phyloP scores from a whole-genome alignment of 2,113 vertebrate genomes.

The Nasalis larvatus region DNA sequence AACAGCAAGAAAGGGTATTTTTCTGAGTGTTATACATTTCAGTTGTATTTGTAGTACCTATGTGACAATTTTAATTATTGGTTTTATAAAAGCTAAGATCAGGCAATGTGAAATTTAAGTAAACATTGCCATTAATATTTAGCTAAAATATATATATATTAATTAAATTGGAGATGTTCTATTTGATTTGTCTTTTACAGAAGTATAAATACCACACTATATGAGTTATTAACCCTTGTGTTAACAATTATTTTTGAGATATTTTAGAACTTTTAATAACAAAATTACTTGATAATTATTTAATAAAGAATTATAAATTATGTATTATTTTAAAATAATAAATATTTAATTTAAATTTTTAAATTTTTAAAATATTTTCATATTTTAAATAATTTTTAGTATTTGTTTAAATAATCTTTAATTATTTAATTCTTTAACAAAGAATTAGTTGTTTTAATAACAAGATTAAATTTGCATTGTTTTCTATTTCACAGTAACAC shows the following conservation, averaged over 20 bases:
- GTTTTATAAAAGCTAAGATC: conserved; percentile 48
- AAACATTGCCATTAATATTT: conserved; percentile 55
- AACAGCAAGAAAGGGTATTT: conserved; percentile 3
- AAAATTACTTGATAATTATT: background rate
- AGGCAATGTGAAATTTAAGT: conserved; percentile 52
- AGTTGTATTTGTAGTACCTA: background rate
- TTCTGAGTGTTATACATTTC: conserved; percentile 40
- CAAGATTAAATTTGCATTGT: background rate
- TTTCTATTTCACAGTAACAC: background rate
- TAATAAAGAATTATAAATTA: background rate
- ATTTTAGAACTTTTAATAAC: conserved; percentile 2
- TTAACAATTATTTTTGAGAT: background rate
- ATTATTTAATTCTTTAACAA: background rate
- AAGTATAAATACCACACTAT: background rate
- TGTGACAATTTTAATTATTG: conserved; percentile 10
- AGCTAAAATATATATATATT: conserved; percentile 63
- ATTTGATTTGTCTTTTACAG: conserved; percentile 63
- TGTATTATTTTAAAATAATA: background rate
- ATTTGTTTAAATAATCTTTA: background rate
- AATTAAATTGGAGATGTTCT: conserved; percentile 21
- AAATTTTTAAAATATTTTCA: background rate
- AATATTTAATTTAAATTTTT: background rate
- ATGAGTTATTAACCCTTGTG: background rate
- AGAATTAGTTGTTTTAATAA: background rate
- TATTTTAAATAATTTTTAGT: background rate